Conservation (phyloP, 2,797 vertebrate genomes). For the Pipistrellus pipistrellus region DNA sequence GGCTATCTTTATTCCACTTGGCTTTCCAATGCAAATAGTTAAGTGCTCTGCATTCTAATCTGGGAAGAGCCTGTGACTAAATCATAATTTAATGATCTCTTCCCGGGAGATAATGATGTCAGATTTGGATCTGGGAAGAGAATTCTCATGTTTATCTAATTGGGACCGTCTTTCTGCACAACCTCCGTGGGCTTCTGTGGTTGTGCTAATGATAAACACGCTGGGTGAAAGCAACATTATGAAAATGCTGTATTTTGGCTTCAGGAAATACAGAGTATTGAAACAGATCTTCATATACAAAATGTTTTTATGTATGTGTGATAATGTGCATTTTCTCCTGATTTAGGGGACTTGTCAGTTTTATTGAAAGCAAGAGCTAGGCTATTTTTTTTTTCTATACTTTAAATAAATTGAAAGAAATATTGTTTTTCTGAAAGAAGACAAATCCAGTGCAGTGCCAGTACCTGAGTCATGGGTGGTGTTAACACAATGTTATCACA, state of each 20-base stretch:
- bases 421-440: background rate
- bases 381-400: background rate
- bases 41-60: constrained; percentile 60
- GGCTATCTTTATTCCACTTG: constrained; percentile 31
- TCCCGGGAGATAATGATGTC: constrained; percentile 41
- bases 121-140: constrained; percentile 62
- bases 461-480: background rate
- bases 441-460: background rate
- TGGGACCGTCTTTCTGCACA: constrained; percentile 52
- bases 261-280: background rate
- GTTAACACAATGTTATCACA: background rate
- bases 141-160: constrained; percentile 57
- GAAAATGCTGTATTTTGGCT: background rate
- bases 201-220: constrained; percentile 25
- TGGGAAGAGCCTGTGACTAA: constrained; percentile 52
- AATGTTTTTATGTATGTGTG: background rate
- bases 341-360: background rate
- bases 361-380: background rate
- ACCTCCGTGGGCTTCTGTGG: background rate
- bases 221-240: background rate
- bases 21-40: constrained; percentile 68
- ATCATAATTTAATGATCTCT: constrained; percentile 71
- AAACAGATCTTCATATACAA: background rate
- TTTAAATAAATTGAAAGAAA: constrained; percentile 39
- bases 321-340: constrained; percentile 15